These are phyloP conservation scores for Dicrurus megarhynchus DNA, from an alignment of 2,113 vertebrate species.

Conservation along the genomic window DNA sequence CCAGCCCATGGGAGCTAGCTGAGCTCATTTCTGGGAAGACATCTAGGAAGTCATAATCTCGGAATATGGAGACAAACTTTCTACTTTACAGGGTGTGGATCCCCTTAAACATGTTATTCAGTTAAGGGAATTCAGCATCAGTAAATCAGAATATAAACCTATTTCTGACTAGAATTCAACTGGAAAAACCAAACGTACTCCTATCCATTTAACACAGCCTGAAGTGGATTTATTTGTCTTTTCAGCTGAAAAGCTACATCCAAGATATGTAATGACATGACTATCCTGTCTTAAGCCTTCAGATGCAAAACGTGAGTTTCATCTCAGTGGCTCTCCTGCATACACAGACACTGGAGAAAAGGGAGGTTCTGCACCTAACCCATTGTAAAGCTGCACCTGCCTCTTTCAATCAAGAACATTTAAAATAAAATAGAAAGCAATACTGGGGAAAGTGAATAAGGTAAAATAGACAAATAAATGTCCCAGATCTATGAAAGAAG, in stretches of 20 bases:
- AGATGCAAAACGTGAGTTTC: not conserved
- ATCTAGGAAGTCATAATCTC: not conserved
- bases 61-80: not conserved
- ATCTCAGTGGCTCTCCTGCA: not conserved
- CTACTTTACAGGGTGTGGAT: not conserved
- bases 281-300: not conserved
- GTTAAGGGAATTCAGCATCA: not conserved
- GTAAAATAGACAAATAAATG: not conserved
- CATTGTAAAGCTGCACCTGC: not conserved
- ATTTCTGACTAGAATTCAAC: not conserved
- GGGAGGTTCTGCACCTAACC: not conserved
- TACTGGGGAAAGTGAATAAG: not conserved
- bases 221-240: not conserved
- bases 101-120: not conserved
- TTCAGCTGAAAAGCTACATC: not conserved
- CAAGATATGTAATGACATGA: not conserved
- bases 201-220: not conserved
- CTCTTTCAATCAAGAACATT: not conserved
- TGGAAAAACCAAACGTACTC: not conserved
- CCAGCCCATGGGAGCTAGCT: not conserved
- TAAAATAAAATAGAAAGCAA: not conserved
- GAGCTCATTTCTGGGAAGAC: not conserved
- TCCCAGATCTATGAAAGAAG: not conserved
- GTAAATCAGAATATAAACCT: not conserved
- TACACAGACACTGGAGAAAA: accelerated